Evolutionary conservation across 2,113 vertebrate genomes (phyloP).

Genomic region (Oceanites oceanicus): DNA sequence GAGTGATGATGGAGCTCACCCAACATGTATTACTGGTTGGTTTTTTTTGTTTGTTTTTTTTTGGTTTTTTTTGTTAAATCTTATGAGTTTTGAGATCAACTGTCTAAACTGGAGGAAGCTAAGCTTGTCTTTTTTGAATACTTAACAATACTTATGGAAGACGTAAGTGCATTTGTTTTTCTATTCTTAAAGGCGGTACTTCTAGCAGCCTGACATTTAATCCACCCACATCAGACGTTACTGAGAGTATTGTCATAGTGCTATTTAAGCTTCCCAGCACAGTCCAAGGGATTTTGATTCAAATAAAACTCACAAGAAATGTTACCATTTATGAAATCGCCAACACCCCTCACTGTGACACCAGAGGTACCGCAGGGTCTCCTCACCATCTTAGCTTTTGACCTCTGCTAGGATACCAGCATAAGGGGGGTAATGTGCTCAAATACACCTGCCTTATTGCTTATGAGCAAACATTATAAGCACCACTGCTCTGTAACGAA

Average conservation of each 20-base stretch:
- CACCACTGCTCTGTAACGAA: slow-evolving; percentile 23
- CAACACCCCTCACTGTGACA: not conserved
- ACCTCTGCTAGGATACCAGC: not conserved
- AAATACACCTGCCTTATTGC: not conserved
- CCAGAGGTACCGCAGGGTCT: not conserved
- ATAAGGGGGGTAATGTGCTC: not conserved
- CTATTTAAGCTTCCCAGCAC: not conserved
- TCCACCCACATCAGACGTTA: not conserved
- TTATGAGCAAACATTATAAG: not conserved
- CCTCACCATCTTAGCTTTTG: not conserved
- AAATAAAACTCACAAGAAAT: not conserved
- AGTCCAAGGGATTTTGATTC: not conserved
- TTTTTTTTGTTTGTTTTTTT: not conserved
- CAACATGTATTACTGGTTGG: too few species aligned
- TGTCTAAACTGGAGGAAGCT: not conserved
- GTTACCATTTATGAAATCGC: fast-evolving
- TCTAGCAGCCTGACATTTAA: not conserved
- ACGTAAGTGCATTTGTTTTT: not conserved
- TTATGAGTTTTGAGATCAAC: not conserved
- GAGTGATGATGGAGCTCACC: not conserved
- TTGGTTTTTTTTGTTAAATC: not conserved
- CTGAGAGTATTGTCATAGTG: not conserved
- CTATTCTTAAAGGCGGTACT: not conserved
- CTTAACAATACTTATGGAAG: not conserved
- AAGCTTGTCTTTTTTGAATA: not conserved